Evolutionary conservation across 1,140 invertebrate species (phyloP), one percentile per base, ranked within the genome.

Genomic region (Steinernema feltiae): DNA sequence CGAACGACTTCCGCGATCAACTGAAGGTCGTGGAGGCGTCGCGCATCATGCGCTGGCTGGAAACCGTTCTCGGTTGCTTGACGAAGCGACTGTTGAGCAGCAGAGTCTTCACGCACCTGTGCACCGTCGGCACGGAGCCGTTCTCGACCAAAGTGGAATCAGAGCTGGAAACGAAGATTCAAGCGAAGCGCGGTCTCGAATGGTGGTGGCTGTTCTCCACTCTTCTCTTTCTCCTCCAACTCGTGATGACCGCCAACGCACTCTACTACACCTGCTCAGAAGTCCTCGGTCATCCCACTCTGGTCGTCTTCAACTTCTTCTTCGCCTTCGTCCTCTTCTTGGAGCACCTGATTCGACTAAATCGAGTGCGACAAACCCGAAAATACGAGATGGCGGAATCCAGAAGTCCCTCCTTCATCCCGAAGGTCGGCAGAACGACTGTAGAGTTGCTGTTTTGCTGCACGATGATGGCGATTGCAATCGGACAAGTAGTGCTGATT

Each of bases 121-220:
- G 41, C 41, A 46, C 41, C 41, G 41, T 46, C 41, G 41, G 41
- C 7, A 46, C 41, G 7, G 41, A 46, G n/a, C 41, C 7, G 7
- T 46, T 46, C 41, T 7, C 41, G 41, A n/a, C 41, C 7, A 46
- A 46, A 7, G 41, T 46, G 7, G 41, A 46, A 46, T 46, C 41
- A 7, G 41, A 46, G n/a, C 7, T 46, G 41, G 41, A 46, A 7
- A 46, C 41, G 41, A 46, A 46, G 41, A 7, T 46, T 7, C 72
- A 48, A 18, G 48, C 48, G 72, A 48, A 69, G 21, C 72, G 72
- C 2, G 24, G 48, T 15, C 29, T 48, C 41, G 74, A 75, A 24
- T 71, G 41, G 69, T 75, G 74, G 74, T 76, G 48, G 30, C 71
- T 75, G 2, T 24, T 75, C 21, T 48, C 30, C 30, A 71, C 72